A percentile compares a stretch with the other conserved stretches of the same genome.
These are phyloP conservation scores for Acipenser oxyrinchus DNA, from an alignment of 2,797 vertebrate species.

Conservation along the genomic window DNA sequence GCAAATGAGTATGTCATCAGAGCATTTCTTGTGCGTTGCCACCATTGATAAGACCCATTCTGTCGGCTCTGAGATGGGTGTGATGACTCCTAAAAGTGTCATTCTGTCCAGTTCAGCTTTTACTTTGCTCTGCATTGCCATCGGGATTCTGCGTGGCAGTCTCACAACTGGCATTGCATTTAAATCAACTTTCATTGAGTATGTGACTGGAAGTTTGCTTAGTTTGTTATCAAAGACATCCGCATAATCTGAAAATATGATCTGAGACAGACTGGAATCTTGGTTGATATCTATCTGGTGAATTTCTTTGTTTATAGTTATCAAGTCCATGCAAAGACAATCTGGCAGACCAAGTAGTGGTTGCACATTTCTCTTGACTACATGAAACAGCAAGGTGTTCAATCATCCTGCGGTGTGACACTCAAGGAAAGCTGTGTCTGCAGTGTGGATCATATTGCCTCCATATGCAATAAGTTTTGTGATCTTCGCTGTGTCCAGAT, in stretches of 20 bases:
- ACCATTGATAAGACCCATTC: conserved; percentile 22
- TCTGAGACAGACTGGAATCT: not conserved
- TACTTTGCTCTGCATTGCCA: conserved; percentile 12
- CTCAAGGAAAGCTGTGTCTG: too few relatives aligned
- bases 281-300: not conserved
- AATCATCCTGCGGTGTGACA: too few relatives aligned
- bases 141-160: not conserved
- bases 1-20: conserved; percentile 11
- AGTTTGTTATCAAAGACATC: conserved; percentile 15
- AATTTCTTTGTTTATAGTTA: conserved; percentile 14
- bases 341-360: conserved; percentile 10
- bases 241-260: conserved; percentile 2
- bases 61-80: not conserved
- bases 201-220: conserved; percentile 4
- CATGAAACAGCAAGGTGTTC: too few relatives aligned
- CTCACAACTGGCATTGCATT: conserved; percentile 4
- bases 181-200: conserved; percentile 5
- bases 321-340: conserved; percentile 9
- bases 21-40: not conserved
- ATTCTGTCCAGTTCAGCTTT: conserved; percentile 4
- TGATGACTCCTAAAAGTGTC: not conserved
- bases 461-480: conserved; percentile 11
- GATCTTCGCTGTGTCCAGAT: not conserved
- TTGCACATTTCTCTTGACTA: too few relatives aligned
- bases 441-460: conserved; percentile 1